These are phyloP conservation scores for Poecilia picta DNA, from an alignment of 2,797 vertebrate species.

Conservation along the genomic window DNA sequence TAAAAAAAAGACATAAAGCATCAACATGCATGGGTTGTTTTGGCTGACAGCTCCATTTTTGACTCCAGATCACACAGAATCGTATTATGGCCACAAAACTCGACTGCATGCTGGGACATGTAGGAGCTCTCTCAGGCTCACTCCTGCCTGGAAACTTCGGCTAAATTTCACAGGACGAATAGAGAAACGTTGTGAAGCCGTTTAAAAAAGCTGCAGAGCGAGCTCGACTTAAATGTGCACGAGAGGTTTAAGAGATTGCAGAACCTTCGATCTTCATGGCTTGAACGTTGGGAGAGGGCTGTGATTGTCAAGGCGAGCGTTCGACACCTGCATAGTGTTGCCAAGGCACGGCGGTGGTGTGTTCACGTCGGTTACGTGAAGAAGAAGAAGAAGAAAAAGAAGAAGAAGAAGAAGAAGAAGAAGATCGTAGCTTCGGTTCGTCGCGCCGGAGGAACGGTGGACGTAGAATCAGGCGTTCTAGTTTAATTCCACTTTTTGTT, in stretches of 20 bases:
- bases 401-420: constrained; percentile 10
- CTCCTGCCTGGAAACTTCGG: constrained; percentile 33
- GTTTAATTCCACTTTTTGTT: constrained; percentile 39
- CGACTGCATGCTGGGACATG: constrained; percentile 47
- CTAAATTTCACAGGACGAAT: constrained; percentile 27
- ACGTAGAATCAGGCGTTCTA: neutral
- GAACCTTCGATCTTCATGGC: constrained; percentile 27
- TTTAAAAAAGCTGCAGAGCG: constrained; percentile 1
- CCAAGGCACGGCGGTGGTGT: constrained; percentile 78
- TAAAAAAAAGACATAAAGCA: constrained; percentile 17
- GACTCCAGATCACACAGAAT: constrained; percentile 42
- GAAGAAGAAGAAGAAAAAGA: constrained; percentile 11
- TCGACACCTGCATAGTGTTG: constrained; percentile 69
- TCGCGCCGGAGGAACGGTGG: neutral
- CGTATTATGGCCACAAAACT: constrained; percentile 32
- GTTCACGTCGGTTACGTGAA: constrained; percentile 21
- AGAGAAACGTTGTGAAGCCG: constrained; percentile 19
- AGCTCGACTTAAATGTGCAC: neutral
- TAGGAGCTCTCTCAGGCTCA: constrained; percentile 35
- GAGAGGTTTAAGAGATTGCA: neutral
- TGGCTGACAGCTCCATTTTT: constrained; percentile 56
- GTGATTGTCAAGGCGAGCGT: constrained; percentile 74
- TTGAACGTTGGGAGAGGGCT: constrained; percentile 17
- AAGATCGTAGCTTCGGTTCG: constrained; percentile 1
- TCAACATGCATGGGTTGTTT: constrained; percentile 36